Evolutionary conservation across 1,140 invertebrate genomes (phyloP).

Genomic region (Liolophura sinensis): DNA sequence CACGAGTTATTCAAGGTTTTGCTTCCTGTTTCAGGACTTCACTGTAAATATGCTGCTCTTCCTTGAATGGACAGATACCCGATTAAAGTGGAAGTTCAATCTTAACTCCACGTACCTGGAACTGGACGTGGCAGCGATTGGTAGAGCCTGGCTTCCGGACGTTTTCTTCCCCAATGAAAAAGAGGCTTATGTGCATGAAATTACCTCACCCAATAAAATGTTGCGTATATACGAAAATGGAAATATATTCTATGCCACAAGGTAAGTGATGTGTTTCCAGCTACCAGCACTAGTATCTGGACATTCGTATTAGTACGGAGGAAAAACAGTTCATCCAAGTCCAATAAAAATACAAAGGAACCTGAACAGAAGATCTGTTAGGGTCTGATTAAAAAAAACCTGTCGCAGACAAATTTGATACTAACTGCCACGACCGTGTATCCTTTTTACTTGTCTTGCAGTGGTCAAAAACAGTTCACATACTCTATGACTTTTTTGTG

Average conservation of each 20-base stretch:
- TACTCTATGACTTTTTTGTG: no score
- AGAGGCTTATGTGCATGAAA: slow-evolving; percentile 55
- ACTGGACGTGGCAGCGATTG: slow-evolving; percentile 39
- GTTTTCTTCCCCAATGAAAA: slow-evolving; percentile 61
- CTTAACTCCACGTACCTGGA: slow-evolving; percentile 24
- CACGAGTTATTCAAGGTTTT: background rate
- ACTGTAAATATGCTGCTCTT: slow-evolving; percentile 40
- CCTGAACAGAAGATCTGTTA: no score
- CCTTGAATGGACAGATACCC: slow-evolving; percentile 33
- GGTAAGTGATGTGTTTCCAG: slow-evolving; percentile 37
- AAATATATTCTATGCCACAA: slow-evolving; percentile 57
- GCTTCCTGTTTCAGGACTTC: slow-evolving; percentile 35
- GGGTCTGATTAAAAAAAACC: no score
- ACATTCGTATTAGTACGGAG: no score
- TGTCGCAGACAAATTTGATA: no score
- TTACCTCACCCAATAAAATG: slow-evolving; percentile 60
- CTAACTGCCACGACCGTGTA: no score
- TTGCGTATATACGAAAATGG: slow-evolving; percentile 54
- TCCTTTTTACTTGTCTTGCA: no score
- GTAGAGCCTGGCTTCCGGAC: slow-evolving; percentile 59
- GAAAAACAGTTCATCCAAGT: no score
- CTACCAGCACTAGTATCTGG: no score
- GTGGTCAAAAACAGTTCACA: no score
- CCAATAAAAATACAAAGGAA: no score
- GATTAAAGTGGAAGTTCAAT: slow-evolving; percentile 22